Evolutionary conservation across 2,113 vertebrate species (phyloP), one percentile per base, ranked within the genome.

Genomic region (Phalacrocorax pelagicus): DNA sequence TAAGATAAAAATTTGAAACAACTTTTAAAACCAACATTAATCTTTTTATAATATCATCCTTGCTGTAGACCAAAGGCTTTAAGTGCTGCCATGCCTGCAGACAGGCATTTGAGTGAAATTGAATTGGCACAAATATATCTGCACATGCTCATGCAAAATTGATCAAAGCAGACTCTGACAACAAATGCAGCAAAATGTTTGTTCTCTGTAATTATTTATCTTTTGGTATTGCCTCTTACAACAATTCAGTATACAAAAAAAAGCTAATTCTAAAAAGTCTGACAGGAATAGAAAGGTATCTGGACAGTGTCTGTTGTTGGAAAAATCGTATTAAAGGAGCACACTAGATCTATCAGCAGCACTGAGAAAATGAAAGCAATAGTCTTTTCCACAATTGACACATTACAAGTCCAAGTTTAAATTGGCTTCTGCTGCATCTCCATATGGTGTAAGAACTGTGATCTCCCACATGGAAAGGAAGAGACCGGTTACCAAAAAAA

Each of bases 401-500:
- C 84, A 70, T 97, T 97, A 88, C 75, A 83, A 88, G 86, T 88
- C 95, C 94, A 88, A 74, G 95, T 97, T 96, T 95, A 96, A 97
- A 96, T 95, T 97, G 97, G 95, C 92, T 96, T 97, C 81, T 94
- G 86, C 88, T 94, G 72, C 89, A 90, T 94, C 95, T 97, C 96
- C 97, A 97, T 97, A 96, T 97, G 97, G 95, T 95, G 32, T 71
- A 94, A 95, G 93, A 96, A 51, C 93, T 94, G 88, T 91, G 71
- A 94, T 96, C 93, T 96, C 96, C 96, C 89, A 95, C 85, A 58
- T 94, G 62, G 87, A 96, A 91, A 96, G 78, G 84, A 96, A 97
- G 89, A 92, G 87, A 91, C 86, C 77, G n/a, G 75, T 94, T 92
- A 90, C 65, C 12, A 49, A 80, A 90, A 81, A 83, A 86, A 88